These are phyloP conservation scores for Odontocerum albicorne DNA, from an alignment of 2,888 invertebrate species.

Conservation along the genomic window DNA sequence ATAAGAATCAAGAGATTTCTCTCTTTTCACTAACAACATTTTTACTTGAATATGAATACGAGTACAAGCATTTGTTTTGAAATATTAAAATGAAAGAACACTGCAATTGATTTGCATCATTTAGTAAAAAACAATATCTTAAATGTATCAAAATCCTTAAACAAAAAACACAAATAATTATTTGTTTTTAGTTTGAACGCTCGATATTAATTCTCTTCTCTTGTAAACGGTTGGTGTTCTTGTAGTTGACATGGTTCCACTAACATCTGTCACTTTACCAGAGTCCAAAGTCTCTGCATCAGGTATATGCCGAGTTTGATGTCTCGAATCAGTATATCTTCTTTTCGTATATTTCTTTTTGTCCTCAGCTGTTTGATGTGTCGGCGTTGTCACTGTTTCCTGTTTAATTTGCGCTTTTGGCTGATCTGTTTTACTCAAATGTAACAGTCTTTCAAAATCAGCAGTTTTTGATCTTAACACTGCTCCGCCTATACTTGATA, in stretches of 20 bases:
- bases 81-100: too few relatives aligned
- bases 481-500: conserved; percentile 66
- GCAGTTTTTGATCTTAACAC: conserved; percentile 68
- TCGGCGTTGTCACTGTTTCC: conserved; percentile 40
- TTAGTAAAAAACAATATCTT: too few relatives aligned
- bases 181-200: conserved; percentile 56
- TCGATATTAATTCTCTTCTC: conserved; percentile 78
- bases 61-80: too few relatives aligned
- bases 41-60: too few relatives aligned
- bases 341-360: conserved; percentile 63
- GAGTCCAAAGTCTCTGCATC: conserved; percentile 53
- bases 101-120: too few relatives aligned
- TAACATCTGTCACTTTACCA: conserved; percentile 16
- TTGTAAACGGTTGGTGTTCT: conserved; percentile 65
- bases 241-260: conserved; percentile 38
- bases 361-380: conserved; percentile 48
- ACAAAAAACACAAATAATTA: too few relatives aligned
- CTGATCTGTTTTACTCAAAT: conserved; percentile 55
- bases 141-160: too few relatives aligned
- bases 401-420: conserved; percentile 44
- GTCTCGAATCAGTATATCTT: conserved; percentile 62
- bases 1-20: too few relatives aligned
- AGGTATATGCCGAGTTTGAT: conserved; percentile 60
- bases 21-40: too few relatives aligned
- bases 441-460: conserved; percentile 64